These are phyloP conservation scores for Trimorus sp. DNA, from an alignment of 2,888 invertebrate species.

Conservation along the genomic window DNA sequence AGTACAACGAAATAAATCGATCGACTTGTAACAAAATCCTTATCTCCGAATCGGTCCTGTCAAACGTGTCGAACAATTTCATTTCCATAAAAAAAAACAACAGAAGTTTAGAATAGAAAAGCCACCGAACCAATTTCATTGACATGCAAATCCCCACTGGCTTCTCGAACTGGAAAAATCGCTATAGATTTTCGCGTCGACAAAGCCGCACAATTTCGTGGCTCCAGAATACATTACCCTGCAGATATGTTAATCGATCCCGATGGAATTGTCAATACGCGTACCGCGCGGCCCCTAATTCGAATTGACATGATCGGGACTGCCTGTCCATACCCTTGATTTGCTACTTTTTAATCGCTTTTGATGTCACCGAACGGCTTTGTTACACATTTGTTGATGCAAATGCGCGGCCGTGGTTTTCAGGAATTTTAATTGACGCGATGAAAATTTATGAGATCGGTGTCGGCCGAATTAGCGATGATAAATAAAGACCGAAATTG, in stretches of 20 bases:
- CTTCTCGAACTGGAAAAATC: no score
- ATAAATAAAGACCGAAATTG: constrained; percentile 8
- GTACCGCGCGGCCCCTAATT: constrained; percentile 20
- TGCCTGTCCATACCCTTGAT: constrained; percentile 23
- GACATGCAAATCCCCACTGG: no score
- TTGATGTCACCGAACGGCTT: constrained; percentile 49
- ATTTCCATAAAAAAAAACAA: no score
- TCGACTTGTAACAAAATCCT: no score
- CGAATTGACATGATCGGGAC: constrained; percentile 39
- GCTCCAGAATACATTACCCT: constrained; percentile 15
- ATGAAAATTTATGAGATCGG: constrained; percentile 46
- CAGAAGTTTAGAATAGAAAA: no score
- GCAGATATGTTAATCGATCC: constrained; percentile 36
- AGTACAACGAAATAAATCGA: no score
- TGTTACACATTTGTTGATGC: constrained; percentile 51
- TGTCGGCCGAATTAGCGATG: constrained; percentile 24
- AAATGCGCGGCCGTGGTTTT: constrained; percentile 35
- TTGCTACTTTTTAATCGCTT: constrained; percentile 49
- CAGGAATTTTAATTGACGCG: constrained; percentile 39
- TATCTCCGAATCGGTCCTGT: no score
- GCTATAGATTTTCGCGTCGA: no score
- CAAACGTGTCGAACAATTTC: no score
- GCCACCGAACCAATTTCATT: no score
- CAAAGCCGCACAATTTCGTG: no score
- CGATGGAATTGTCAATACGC: neutral